Conservation (phyloP, 2,888 invertebrate species). For the Heliconius aoede region DNA sequence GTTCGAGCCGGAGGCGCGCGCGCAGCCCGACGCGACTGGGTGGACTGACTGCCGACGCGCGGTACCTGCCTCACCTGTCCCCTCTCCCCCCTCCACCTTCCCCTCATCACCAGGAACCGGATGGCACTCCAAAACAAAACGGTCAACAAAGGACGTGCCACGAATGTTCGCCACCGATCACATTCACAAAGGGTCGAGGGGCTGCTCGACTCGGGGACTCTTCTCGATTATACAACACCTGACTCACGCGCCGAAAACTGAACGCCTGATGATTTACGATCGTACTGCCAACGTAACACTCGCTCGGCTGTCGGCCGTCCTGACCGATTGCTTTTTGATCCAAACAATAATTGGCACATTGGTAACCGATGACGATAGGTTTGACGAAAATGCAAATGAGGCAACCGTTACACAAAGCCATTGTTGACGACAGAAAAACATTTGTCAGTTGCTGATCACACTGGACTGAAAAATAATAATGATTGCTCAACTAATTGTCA, state of each 20-base stretch:
- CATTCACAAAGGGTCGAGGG: slow-evolving; percentile 64
- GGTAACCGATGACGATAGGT: slow-evolving; percentile 57
- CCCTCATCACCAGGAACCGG: slow-evolving; percentile 78
- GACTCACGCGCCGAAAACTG: slow-evolving; percentile 66
- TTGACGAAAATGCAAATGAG: slow-evolving; percentile 59
- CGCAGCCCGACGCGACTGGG: slow-evolving; percentile 75
- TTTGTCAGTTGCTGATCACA: slow-evolving; percentile 66
- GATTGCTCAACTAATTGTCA: slow-evolving; percentile 75
- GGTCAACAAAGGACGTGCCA: slow-evolving; percentile 83
- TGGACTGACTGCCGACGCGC: slow-evolving; percentile 76
- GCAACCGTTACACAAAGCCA: slow-evolving; percentile 61
- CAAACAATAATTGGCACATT: slow-evolving; percentile 52
- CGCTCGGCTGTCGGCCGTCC: slow-evolving; percentile 38
- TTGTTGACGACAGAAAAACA: slow-evolving; percentile 60
- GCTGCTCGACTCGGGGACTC: slow-evolving; percentile 54
- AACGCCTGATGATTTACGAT: slow-evolving; percentile 54
- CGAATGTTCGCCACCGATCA: slow-evolving; percentile 78
- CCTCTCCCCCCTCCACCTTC: slow-evolving; percentile 73
- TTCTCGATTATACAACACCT: slow-evolving; percentile 72
- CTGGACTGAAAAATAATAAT: slow-evolving; percentile 61
- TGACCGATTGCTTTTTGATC: slow-evolving; percentile 55
- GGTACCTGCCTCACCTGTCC: slow-evolving; percentile 82
- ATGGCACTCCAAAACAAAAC: slow-evolving; percentile 83
- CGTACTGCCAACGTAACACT: slow-evolving; percentile 47
- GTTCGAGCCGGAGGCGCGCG: slow-evolving; percentile 74